Conservation (phyloP, 2,797 vertebrate species). For the Muscicapa striata region DNA sequence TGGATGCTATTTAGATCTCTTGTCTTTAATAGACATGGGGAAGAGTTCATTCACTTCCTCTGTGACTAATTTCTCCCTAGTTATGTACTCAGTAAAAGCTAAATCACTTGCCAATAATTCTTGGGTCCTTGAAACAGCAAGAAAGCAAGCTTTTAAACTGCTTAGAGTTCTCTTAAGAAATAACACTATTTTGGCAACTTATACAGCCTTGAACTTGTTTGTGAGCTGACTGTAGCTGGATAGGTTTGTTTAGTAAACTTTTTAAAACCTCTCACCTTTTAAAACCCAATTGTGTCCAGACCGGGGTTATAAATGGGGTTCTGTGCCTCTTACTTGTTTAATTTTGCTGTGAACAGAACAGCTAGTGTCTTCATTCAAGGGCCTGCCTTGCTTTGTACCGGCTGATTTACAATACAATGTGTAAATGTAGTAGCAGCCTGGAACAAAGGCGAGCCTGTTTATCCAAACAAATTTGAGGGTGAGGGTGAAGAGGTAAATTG, state of each 20-base stretch:
- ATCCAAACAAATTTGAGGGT: constrained; percentile 58
- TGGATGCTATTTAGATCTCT: neutral
- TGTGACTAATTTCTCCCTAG: constrained; percentile 44
- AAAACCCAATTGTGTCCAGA: constrained; percentile 44
- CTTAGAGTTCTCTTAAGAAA: constrained; percentile 21
- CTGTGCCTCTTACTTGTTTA: constrained; percentile 25
- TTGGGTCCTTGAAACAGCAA: neutral
- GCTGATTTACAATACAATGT: constrained; percentile 47
- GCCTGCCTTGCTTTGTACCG: constrained; percentile 18
- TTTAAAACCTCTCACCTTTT: constrained; percentile 59
- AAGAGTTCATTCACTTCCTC: constrained; percentile 34
- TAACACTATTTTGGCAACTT: neutral
- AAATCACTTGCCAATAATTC: constrained; percentile 52
- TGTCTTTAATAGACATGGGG: constrained; percentile 1
- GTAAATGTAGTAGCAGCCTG: constrained; percentile 45
- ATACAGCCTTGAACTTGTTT: constrained; percentile 27
- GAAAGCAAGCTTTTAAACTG: constrained; percentile 12
- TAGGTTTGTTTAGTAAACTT: constrained; percentile 57
- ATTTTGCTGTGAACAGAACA: constrained; percentile 51
- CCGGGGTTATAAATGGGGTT: constrained; percentile 31
- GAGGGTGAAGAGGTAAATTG: constrained; percentile 58
- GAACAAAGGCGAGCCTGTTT: constrained; percentile 62
- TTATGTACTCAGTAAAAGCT: constrained; percentile 32
- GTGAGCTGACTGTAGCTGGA: neutral
- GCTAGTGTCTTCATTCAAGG: constrained; percentile 36